These are phyloP conservation scores for Nycticorax nycticorax DNA, from an alignment of 2,113 vertebrate genomes.

Conservation along the genomic window DNA sequence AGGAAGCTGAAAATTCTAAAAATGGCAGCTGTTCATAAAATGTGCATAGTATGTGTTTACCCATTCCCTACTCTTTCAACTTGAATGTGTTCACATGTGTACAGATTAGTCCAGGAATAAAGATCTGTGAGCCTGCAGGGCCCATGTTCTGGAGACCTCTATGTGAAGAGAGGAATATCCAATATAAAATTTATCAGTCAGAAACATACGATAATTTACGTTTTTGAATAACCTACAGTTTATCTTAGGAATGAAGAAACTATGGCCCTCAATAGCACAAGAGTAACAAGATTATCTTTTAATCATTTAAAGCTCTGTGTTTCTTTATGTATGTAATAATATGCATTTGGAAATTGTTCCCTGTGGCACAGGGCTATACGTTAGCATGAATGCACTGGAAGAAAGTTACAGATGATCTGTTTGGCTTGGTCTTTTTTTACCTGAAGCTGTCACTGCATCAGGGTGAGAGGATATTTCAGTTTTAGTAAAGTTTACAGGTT, in stretches of 20 bases:
- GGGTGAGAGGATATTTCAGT: neutral
- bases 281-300: neutral
- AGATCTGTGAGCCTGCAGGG: neutral
- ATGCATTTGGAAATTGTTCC: neutral
- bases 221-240: neutral
- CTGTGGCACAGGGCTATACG: neutral
- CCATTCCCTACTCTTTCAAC: neutral
- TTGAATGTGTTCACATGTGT: neutral
- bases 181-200: neutral
- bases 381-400: neutral
- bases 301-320: neutral
- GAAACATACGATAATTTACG: neutral
- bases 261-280: neutral
- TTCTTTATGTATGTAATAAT: neutral
- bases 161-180: neutral
- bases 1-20: neutral
- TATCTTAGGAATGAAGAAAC: neutral
- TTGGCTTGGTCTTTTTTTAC: neutral
- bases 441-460: neutral
- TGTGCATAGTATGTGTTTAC: neutral
- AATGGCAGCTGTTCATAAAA: neutral
- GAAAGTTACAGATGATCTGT: neutral
- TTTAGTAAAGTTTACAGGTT: neutral
- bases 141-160: neutral
- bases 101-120: neutral